Conservation (phyloP, 2,888 invertebrate species). For the Drosophila ustulata region DNA sequence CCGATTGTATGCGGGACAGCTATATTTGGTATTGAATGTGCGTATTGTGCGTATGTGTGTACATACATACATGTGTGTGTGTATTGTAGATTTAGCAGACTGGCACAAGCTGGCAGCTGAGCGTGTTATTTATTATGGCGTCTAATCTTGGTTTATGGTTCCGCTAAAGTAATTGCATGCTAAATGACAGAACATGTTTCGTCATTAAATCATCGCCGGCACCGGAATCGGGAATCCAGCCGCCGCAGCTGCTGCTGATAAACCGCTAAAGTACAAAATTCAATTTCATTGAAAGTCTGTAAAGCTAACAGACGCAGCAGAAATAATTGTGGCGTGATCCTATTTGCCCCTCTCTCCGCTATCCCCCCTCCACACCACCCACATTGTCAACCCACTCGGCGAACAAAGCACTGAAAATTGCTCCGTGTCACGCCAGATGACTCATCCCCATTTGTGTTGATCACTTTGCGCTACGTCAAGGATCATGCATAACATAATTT, state of each 20-base stretch:
- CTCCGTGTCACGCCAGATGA: conserved; percentile 31
- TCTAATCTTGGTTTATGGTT: conserved; percentile 45
- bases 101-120: conserved; percentile 20
- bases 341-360: background rate
- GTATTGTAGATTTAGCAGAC: conserved; percentile 8
- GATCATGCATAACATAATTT: conserved; percentile 39
- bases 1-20: conserved; percentile 7
- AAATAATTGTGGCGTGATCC: conserved; percentile 30
- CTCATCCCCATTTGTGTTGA: conserved; percentile 35
- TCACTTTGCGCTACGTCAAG: conserved; percentile 28
- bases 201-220: conserved; percentile 36
- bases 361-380: background rate
- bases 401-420: conserved; percentile 11
- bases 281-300: conserved; percentile 26
- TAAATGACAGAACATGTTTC: conserved; percentile 58
- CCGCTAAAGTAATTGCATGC: conserved; percentile 43
- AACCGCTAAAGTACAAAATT: conserved; percentile 40
- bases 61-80: background rate
- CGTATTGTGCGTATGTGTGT: conserved; percentile 7
- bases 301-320: background rate
- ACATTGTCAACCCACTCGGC: conserved; percentile 12
- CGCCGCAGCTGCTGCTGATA: conserved; percentile 27
- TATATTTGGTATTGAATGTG: conserved; percentile 11
- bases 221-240: conserved; percentile 23
- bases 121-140: conserved; percentile 17